A percentile compares a stretch with the other conserved stretches of the same genome.
Conservation (phyloP, 2,797 vertebrate genomes). For the Anguilla obscura region DNA sequence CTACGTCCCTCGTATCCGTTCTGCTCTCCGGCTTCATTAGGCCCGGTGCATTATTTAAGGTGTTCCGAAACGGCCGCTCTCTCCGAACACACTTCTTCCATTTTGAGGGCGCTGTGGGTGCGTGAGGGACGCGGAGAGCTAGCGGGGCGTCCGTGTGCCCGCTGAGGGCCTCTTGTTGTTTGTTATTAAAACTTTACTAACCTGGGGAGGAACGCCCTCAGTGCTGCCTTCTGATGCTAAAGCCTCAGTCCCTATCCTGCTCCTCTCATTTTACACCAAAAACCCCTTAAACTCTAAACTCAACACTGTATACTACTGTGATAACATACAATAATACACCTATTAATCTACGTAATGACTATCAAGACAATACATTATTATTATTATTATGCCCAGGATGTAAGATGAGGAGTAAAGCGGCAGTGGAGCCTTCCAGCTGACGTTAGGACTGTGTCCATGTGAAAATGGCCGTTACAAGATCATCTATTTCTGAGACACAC, state of each 20-base stretch:
- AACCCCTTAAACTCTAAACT: slow-evolving; percentile 50
- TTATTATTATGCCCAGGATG: background rate
- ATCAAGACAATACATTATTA: no score
- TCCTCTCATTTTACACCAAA: background rate
- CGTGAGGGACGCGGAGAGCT: slow-evolving; percentile 59
- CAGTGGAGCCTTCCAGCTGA: background rate
- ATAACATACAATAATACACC: no score
- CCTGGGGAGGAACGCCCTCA: slow-evolving; percentile 57
- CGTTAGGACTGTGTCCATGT: background rate
- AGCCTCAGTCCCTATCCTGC: slow-evolving; percentile 55
- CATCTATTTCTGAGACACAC: background rate
- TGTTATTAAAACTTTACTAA: slow-evolving; percentile 73
- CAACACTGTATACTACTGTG: no score
- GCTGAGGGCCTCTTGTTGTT: slow-evolving; percentile 49
- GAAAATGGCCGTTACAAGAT: slow-evolving; percentile 9
- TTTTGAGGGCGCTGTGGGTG: slow-evolving; percentile 85
- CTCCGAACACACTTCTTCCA: slow-evolving; percentile 91
- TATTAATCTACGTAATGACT: no score
- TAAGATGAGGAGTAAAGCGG: background rate
- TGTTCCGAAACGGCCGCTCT: slow-evolving; percentile 75
- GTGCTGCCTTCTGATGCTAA: slow-evolving; percentile 56
- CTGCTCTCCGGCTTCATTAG: slow-evolving; percentile 82
- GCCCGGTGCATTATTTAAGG: slow-evolving; percentile 92
- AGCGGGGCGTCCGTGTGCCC: background rate
- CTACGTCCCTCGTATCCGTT: slow-evolving; percentile 81